A percentile compares a stretch with the other conserved stretches of the same genome.
phyloP scores from a whole-genome alignment of 2,113 vertebrate species.

The Chloropsis cyanopogon region DNA sequence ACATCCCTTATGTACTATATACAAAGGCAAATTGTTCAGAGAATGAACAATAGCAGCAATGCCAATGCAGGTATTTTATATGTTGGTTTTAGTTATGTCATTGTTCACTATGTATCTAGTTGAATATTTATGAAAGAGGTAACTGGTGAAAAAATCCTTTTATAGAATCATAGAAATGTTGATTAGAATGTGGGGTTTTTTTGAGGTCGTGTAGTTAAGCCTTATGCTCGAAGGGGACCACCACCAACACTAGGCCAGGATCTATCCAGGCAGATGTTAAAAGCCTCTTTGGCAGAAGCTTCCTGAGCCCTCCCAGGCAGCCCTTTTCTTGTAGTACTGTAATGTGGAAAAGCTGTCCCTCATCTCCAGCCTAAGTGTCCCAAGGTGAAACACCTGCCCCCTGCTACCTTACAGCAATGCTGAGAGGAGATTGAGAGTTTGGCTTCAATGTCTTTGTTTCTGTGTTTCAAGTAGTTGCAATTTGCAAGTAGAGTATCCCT shows the following conservation, averaged over 20 bases:
- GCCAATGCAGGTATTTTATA: not conserved
- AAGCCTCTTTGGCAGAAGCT: not conserved
- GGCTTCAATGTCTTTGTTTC: not conserved
- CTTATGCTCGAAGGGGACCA: not conserved
- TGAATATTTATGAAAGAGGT: not conserved
- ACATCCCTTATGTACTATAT: not conserved
- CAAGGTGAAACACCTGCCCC: not conserved
- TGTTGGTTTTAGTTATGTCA: not conserved
- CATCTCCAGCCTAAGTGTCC: not conserved
- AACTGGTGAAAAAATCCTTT: not conserved
- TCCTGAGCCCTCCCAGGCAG: not conserved
- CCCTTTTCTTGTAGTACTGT: not conserved
- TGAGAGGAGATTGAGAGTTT: not conserved
- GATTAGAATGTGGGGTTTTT: fast-evolving
- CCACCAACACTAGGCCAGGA: not conserved
- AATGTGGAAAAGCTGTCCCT: not conserved
- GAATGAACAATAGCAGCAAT: not conserved
- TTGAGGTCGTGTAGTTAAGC: not conserved
- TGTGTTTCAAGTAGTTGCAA: not conserved
- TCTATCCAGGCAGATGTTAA: not conserved
- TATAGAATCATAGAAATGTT: not conserved
- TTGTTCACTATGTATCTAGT: not conserved
- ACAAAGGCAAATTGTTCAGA: not conserved
- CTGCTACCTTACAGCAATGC: not conserved
- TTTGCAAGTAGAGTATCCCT: not conserved